A percentile compares a stretch with the other conserved stretches of the same genome.
These are phyloP conservation scores for Gastrophysa polygoni DNA, from an alignment of 2,888 invertebrate species.

Conservation along the genomic window DNA sequence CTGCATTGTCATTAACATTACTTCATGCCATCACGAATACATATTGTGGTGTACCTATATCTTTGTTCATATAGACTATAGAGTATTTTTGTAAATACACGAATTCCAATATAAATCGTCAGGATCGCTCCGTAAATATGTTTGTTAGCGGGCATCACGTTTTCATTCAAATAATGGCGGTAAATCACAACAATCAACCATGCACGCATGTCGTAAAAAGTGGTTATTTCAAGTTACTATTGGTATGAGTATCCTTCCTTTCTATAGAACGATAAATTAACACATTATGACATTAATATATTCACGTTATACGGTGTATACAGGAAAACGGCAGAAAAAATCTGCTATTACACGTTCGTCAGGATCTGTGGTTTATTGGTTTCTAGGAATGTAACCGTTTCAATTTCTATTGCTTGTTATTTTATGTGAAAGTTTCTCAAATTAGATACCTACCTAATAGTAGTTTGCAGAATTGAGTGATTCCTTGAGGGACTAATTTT, in stretches of 20 bases:
- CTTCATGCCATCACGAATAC: no score
- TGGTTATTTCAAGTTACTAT: neutral
- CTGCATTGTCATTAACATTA: no score
- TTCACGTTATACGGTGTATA: neutral
- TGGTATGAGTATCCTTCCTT: neutral
- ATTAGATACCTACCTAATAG: no score
- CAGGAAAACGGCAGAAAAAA: neutral
- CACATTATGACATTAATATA: neutral
- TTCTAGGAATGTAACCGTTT: neutral
- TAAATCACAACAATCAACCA: conserved; percentile 22
- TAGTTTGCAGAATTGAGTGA: no score
- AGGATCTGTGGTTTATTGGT: neutral
- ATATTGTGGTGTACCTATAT: no score
- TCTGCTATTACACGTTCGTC: neutral
- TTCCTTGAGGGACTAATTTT: no score
- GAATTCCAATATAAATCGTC: neutral
- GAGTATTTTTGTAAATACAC: neutral
- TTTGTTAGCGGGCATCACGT: conserved; percentile 14
- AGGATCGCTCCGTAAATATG: neutral
- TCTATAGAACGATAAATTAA: neutral
- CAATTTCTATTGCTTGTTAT: no score
- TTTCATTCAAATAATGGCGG: conserved; percentile 11
- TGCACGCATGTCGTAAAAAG: conserved; percentile 12
- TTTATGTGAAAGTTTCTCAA: no score
- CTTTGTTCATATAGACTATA: no score